Evolutionary conservation across 2,888 invertebrate genomes (phyloP).

Genomic region (Lacanobia wlatinum): DNA sequence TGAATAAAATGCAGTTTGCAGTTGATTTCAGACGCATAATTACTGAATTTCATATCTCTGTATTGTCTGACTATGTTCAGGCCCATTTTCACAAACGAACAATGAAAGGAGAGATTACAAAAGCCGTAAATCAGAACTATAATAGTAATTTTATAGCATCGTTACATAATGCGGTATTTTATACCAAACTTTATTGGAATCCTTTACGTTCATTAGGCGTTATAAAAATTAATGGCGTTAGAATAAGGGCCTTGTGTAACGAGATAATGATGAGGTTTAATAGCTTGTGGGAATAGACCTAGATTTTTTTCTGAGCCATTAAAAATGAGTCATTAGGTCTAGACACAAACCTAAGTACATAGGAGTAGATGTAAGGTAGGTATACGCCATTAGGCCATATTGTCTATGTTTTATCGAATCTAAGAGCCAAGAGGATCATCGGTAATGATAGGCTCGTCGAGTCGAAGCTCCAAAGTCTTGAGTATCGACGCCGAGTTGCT

Average conservation of each 20-base stretch:
- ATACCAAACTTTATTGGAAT: constrained; percentile 36
- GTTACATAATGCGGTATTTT: constrained; percentile 39
- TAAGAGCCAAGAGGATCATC: too few species aligned
- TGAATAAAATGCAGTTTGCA: too few species aligned
- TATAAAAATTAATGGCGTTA: constrained; percentile 51
- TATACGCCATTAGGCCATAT: background rate
- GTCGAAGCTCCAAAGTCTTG: too few species aligned
- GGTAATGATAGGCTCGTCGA: too few species aligned
- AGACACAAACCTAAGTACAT: constrained; percentile 26
- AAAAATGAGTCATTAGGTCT: constrained; percentile 39
- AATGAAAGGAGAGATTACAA: constrained; percentile 9
- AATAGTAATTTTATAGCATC: constrained; percentile 24
- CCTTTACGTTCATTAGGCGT: constrained; percentile 42
- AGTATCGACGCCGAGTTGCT: too few species aligned
- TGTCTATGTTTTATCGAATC: background rate
- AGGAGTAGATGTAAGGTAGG: background rate
- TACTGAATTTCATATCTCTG: too few species aligned
- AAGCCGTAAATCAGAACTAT: constrained; percentile 25
- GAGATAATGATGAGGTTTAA: constrained; percentile 27
- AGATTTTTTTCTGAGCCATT: constrained; percentile 40
- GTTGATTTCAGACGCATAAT: too few species aligned
- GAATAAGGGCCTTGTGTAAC: constrained; percentile 16
- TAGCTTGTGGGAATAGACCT: constrained; percentile 5
- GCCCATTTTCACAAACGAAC: background rate
- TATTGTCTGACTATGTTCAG: background rate